Conservation (phyloP, 2,113 vertebrate genomes). For the Mormyrus iriodes region DNA sequence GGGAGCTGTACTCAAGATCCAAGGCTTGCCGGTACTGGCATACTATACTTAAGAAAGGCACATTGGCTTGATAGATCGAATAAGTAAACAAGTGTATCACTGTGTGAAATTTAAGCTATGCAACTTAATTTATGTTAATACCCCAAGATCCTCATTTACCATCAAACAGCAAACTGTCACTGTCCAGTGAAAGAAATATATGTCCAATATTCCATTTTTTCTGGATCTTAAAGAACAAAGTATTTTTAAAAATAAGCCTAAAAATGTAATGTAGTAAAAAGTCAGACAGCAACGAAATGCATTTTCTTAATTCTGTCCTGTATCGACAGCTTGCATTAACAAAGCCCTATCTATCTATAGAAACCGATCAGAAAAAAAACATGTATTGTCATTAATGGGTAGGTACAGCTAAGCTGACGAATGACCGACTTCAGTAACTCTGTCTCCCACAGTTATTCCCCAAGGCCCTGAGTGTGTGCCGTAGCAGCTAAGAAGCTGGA, state of each 20-base stretch:
- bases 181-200: neutral
- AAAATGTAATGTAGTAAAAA: too few relatives aligned
- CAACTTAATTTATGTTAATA: neutral
- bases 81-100: neutral
- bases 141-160: neutral
- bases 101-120: neutral
- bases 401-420: neutral
- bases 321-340: too few relatives aligned
- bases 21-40: neutral
- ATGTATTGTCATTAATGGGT: neutral
- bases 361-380: neutral
- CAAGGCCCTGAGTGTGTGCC: neutral
- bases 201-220: neutral
- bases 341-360: too few relatives aligned
- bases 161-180: neutral
- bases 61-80: neutral
- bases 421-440: neutral
- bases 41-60: neutral
- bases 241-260: too few relatives aligned
- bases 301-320: too few relatives aligned
- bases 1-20: neutral
- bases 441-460: neutral
- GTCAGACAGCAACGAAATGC: too few relatives aligned
- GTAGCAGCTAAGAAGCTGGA: neutral
- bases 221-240: too few relatives aligned